Evolutionary conservation across 1,140 invertebrate species (phyloP).

Genomic region (Samia ricini): DNA sequence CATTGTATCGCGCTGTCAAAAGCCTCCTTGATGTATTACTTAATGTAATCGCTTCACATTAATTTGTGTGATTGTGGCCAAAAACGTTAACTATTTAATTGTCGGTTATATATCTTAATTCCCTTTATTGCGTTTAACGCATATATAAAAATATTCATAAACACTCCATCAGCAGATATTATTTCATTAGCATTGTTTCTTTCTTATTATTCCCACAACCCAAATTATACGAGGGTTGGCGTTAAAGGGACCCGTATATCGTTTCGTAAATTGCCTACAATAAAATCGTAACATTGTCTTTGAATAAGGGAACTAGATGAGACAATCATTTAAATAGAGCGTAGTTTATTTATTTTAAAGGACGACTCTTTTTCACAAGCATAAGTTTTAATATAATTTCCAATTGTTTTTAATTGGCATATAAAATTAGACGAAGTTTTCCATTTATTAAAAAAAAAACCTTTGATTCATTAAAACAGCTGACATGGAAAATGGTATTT

Average conservation of each 20-base stretch:
- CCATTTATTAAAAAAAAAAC: too few relatives aligned
- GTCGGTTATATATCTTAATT: background rate
- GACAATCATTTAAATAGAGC: background rate
- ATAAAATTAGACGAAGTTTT: too few relatives aligned
- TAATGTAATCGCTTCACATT: too few relatives aligned
- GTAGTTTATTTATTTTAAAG: background rate
- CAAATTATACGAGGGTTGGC: constrained; percentile 65
- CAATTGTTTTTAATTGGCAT: too few relatives aligned
- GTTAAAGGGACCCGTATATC: constrained; percentile 65
- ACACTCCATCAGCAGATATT: constrained; percentile 34
- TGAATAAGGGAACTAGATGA: constrained; percentile 34
- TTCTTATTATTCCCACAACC: constrained; percentile 58
- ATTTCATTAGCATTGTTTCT: constrained; percentile 66
- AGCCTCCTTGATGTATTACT: too few relatives aligned
- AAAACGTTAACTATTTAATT: too few relatives aligned
- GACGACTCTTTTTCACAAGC: too few relatives aligned
- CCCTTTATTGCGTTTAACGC: background rate
- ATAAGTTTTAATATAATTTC: too few relatives aligned
- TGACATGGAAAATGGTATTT: too few relatives aligned
- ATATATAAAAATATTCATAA: constrained; percentile 9
- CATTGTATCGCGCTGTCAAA: too few relatives aligned
- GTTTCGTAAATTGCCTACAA: constrained; percentile 66
- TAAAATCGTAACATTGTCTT: constrained; percentile 58
- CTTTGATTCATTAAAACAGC: too few relatives aligned
- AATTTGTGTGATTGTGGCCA: too few relatives aligned